Conservation (phyloP, 2,888 invertebrate species). For the Melipona bicolor region DNA sequence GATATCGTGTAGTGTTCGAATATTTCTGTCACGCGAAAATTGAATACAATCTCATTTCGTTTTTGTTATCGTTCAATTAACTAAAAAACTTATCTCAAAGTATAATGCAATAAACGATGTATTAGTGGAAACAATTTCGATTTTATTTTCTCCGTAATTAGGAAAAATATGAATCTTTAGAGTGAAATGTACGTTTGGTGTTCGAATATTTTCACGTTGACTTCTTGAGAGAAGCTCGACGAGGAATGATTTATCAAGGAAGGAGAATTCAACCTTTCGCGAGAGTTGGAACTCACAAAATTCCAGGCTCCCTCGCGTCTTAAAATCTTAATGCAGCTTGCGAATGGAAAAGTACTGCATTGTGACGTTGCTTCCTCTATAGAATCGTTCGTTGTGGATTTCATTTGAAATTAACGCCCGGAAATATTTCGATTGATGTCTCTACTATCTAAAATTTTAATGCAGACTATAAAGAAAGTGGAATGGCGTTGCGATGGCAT, state of each 20-base stretch:
- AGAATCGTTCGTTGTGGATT: background rate
- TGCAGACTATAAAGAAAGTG: background rate
- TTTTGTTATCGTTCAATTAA: too few relatives aligned
- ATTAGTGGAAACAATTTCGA: too few relatives aligned
- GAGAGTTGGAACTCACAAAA: background rate
- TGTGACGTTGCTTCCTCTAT: too few relatives aligned
- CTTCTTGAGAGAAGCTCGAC: background rate
- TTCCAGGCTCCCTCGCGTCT: background rate
- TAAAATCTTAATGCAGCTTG: background rate
- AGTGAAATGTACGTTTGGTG: too few relatives aligned
- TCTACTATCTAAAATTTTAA: background rate
- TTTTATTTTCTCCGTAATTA: too few relatives aligned
- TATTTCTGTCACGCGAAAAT: too few relatives aligned
- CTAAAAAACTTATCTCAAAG: too few relatives aligned
- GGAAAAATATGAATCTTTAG: too few relatives aligned
- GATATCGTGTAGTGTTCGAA: too few relatives aligned
- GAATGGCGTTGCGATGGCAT: background rate
- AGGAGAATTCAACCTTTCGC: slow-evolving; percentile 4
- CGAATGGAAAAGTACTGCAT: background rate
- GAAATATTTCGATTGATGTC: background rate
- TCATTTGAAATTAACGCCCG: background rate
- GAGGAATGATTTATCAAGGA: slow-evolving; percentile 18
- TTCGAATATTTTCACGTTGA: background rate
- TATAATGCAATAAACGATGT: too few relatives aligned
- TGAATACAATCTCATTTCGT: too few relatives aligned